Evolutionary conservation across 2,888 invertebrate species (phyloP), one percentile per base, ranked within the genome.

Genomic region (Abrostola triplasia): DNA sequence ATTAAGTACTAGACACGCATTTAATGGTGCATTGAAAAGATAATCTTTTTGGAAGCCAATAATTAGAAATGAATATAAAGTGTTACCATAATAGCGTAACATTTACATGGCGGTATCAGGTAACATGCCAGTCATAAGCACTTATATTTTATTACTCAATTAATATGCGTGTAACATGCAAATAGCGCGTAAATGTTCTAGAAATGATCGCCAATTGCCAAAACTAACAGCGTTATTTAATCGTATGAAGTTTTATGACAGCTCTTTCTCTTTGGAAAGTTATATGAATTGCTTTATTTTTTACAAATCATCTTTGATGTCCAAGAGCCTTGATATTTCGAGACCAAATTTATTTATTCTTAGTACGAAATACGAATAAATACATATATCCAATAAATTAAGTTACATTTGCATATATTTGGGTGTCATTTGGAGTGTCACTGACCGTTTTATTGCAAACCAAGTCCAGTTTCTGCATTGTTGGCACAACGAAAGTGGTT

Each of bases 181-280:
- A 68, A 69, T 63, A 51, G 12, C 44, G 60, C 51, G 60, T 48
- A 40, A 67, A 68, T 77, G 57, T 55, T 64, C 63, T 53, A 65
- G 53, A 64, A 74, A 64, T 59, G 38, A 64, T 65, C 57, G 62
- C 11, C 54, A 63, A 76, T 67, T 67, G 61, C 53, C 38, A 63
- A 70, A 76, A 74, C 48, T 58, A 74, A 70, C 48, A 61, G 60
- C 55, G 52, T 65, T 65, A 63, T 60, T 67, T 62, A 64, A 64
- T 67, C 62, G 47, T 52, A n/a, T 67, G 52, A 50, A 59, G 10
- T 54, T 59, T 66, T 44, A 78, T 44, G 65, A 55, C 52, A 49
- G 37, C 52, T 76, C 64, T 79, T 76, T 76, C 69, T 63, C 77
- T 71, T 77, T 73, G 24, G 69, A 79, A 73, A 79, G 68, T 62